Evolutionary conservation across 2,888 invertebrate genomes (phyloP).

Genomic region (Napeogenes sylphis): DNA sequence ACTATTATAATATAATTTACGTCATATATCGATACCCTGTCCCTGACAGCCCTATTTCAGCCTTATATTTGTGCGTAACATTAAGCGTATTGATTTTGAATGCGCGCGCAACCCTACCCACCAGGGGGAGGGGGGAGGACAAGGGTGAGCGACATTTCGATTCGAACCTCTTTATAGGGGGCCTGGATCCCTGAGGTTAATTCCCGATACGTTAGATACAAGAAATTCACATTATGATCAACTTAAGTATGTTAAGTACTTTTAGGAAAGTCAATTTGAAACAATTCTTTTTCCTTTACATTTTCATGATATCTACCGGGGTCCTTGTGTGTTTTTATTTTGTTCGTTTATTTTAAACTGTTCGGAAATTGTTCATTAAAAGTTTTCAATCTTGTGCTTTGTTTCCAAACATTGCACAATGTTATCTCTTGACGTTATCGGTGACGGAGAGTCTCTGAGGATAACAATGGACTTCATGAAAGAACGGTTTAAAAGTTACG

Average conservation of each 20-base stretch:
- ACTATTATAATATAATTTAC: slow-evolving; percentile 36
- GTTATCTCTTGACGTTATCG: slow-evolving; percentile 4
- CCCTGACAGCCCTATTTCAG: slow-evolving; percentile 63
- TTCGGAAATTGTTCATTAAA: not conserved
- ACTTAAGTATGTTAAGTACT: slow-evolving; percentile 17
- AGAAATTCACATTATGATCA: slow-evolving; percentile 32
- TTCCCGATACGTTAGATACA: slow-evolving; percentile 42
- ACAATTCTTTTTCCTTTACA: slow-evolving; percentile 3
- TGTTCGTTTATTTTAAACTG: not conserved
- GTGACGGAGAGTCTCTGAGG: slow-evolving; percentile 5
- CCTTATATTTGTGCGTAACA: slow-evolving; percentile 71
- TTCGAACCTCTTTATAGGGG: slow-evolving; percentile 73
- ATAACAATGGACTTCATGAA: slow-evolving; percentile 17
- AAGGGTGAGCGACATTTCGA: slow-evolving; percentile 67
- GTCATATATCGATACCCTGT: slow-evolving; percentile 58
- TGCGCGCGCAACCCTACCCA: slow-evolving; percentile 67
- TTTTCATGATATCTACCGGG: not conserved
- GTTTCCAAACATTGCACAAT: not conserved
- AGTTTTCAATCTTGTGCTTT: not conserved
- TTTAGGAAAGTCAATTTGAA: slow-evolving; percentile 7
- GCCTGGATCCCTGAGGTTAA: slow-evolving; percentile 69
- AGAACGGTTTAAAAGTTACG: not conserved
- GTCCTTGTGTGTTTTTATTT: not conserved
- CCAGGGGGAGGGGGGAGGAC: slow-evolving; percentile 50
- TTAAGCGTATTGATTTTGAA: slow-evolving; percentile 71